A percentile compares a stretch with the other conserved stretches of the same genome.
phyloP scores from a whole-genome alignment of 1,140 invertebrate species.

The Drosophila setifemur region DNA sequence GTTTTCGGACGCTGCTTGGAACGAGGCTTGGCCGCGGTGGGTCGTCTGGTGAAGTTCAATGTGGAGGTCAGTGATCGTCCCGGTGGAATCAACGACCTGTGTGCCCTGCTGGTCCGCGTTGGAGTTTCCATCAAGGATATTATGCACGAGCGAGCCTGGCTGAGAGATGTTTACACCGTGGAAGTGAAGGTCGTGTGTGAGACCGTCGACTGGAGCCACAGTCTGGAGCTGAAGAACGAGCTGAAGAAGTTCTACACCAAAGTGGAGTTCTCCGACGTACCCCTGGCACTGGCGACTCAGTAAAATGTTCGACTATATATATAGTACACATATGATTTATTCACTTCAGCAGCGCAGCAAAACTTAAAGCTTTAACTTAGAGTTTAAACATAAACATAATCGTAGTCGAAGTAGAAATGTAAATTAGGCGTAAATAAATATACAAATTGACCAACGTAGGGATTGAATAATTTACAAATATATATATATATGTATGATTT shows the following conservation, averaged over 20 bases:
- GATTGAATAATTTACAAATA: constrained; percentile 45
- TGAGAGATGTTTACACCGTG: constrained; percentile 94
- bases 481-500: constrained; percentile 15
- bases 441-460: constrained; percentile 49
- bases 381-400: constrained; percentile 45
- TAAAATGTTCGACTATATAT: background rate
- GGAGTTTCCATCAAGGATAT: constrained; percentile 97
- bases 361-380: constrained; percentile 50
- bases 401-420: constrained; percentile 55
- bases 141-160: constrained; percentile 96
- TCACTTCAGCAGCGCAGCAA: constrained; percentile 46
- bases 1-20: constrained; percentile 94
- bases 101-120: constrained; percentile 87
- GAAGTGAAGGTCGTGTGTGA: constrained; percentile 92
- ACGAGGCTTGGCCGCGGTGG: constrained; percentile 93
- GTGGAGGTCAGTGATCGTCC: constrained; percentile 94
- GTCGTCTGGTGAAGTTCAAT: constrained; percentile 92
- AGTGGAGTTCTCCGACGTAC: constrained; percentile 81
- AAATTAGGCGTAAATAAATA: constrained; percentile 68
- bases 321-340: constrained; percentile 47
- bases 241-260: constrained; percentile 85
- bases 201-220: constrained; percentile 91
- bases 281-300: constrained; percentile 78
- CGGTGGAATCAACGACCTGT: constrained; percentile 93
- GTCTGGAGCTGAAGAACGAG: constrained; percentile 86